Percentiles rank a stretch among this genome's conserved stretches.
phyloP scores from a whole-genome alignment of 2,113 vertebrate species.

The Illadopsis cleaveri region DNA sequence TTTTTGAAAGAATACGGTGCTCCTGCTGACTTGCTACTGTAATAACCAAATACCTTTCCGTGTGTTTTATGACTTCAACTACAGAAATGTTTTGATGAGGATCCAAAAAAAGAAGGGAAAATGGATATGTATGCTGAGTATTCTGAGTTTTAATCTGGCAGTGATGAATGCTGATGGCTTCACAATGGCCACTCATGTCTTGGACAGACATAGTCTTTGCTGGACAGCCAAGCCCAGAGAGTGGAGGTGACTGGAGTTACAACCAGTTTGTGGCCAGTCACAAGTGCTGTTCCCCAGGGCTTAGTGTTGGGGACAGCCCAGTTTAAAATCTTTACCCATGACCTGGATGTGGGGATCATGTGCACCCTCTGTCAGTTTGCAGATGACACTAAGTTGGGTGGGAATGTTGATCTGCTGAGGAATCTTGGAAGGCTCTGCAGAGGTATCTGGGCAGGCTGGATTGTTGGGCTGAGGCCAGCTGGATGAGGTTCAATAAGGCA shows the following conservation, averaged over 20 bases:
- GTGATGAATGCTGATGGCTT: neutral
- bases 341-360: neutral
- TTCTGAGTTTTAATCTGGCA: neutral
- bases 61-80: neutral
- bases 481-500: rapidly evolving
- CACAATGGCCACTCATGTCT: neutral
- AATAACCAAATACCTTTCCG: neutral
- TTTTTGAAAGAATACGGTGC: neutral
- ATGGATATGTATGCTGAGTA: neutral
- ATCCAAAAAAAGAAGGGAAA: neutral
- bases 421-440: neutral
- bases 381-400: rapidly evolving
- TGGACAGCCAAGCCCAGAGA: neutral
- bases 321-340: neutral
- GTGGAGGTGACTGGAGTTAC: neutral
- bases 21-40: neutral
- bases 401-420: neutral
- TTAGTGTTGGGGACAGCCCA: neutral
- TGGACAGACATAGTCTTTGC: rapidly evolving
- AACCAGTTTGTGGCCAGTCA: rapidly evolving
- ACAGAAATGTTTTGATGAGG: neutral
- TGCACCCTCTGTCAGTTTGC: neutral
- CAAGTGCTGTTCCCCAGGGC: neutral
- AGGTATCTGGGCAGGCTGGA: neutral
- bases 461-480: rapidly evolving